These are phyloP conservation scores for Meda fulgida DNA, from an alignment of 2,797 vertebrate species.

Conservation along the genomic window DNA sequence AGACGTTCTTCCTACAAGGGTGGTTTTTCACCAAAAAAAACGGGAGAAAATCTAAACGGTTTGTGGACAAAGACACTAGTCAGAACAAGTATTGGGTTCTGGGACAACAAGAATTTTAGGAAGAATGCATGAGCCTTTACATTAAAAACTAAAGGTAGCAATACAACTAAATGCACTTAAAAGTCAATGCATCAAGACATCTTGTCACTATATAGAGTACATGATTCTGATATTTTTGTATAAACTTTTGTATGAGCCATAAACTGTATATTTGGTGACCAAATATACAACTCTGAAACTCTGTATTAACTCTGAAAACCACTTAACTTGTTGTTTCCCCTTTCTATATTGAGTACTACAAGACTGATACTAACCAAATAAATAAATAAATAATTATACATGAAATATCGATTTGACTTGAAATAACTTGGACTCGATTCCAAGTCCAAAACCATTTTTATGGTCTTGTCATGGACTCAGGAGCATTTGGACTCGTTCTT, in stretches of 20 bases:
- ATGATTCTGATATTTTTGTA: not conserved
- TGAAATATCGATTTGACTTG: not conserved
- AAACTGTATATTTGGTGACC: not conserved
- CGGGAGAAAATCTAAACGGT: not conserved
- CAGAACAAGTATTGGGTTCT: not conserved
- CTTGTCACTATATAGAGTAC: not conserved
- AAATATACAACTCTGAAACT: too few relatives aligned
- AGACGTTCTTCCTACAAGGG: not conserved
- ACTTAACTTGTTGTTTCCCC: not conserved
- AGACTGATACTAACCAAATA: too few relatives aligned
- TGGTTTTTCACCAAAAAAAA: not conserved
- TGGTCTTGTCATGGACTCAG: too few relatives aligned
- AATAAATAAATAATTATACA: too few relatives aligned
- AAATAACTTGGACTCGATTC: not conserved
- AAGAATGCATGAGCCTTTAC: not conserved
- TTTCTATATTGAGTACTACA: too few relatives aligned
- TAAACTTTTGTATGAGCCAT: not conserved
- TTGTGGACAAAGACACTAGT: constrained; percentile 1
- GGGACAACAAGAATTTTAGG: not conserved
- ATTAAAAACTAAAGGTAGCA: not conserved
- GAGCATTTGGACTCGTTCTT: too few relatives aligned
- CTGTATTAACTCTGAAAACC: not conserved
- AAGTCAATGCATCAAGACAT: not conserved
- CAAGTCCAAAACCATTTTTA: not conserved
- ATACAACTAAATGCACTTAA: not conserved